Evolutionary conservation across 2,797 vertebrate species (phyloP), one percentile per base, ranked within the genome.

Genomic region (Lateolabrax maculatus): DNA sequence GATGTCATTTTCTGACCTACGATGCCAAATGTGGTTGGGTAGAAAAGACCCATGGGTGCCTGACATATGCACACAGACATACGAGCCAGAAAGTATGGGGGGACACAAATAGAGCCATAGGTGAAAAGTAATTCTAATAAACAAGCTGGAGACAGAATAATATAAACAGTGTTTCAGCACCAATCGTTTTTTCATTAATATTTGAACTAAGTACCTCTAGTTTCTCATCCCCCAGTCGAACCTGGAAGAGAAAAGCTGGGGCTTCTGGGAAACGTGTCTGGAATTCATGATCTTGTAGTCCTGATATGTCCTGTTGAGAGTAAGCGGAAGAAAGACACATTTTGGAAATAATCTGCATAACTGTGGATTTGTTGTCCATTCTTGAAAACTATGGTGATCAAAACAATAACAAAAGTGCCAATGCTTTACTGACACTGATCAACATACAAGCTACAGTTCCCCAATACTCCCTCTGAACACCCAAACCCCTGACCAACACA

Each of bases 21-120:
- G 3, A 99, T 99, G 76, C 98, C 98, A 94, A 99, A 99, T 1
- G 97, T 97, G 62, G 97, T 95, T 0, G 98, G 98, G 87, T 99
- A 99, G 93, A 99, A 99, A 34, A 99, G 89, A 80, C 97, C 97
- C 98, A 99, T 99, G 2, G 98, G 96, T 74, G 98, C 98, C 98
- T 99, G 71, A 37, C 18, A 36, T 23, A 25, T 46, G 29, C 1
- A 70, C 8, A 80, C 5, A 53, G 1, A 77, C 3, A 76, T 6
- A 44, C 10, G 10, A 43, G 57, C 10, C 46, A 67, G 18, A 43
- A 55, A 39, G 39, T 0, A 75, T 6, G 19, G 57, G 21, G 4
- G n/a, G 8, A 48, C 4, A 77, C 19, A 69, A 55, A 63, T 6
- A 68, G 0, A 68, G n/a, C 6, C 18, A 55, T 4, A 25, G 2